Percentiles rank a stretch among this genome's conserved stretches.
phyloP scores from a whole-genome alignment of 2,113 vertebrate species.

The Ammospiza caudacuta region DNA sequence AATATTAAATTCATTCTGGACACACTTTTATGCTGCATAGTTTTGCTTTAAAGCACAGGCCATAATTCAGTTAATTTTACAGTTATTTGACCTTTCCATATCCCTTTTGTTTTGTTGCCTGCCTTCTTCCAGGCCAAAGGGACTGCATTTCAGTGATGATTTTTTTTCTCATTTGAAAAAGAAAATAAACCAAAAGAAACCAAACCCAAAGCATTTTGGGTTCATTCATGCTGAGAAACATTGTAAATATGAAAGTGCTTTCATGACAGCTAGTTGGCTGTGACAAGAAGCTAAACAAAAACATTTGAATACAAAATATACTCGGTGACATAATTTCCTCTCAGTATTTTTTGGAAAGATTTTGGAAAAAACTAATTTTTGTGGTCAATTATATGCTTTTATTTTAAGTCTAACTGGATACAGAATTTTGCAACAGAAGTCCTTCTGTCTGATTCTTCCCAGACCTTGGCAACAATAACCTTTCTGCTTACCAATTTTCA shows the following conservation, averaged over 20 bases:
- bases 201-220: background rate
- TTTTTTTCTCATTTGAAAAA: slow-evolving; percentile 4
- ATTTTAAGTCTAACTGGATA: slow-evolving; percentile 63
- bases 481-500: slow-evolving; percentile 56
- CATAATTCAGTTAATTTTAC: background rate
- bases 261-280: slow-evolving; percentile 50
- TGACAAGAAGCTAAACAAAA: slow-evolving; percentile 58
- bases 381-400: slow-evolving; percentile 64
- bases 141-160: background rate
- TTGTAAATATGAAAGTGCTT: slow-evolving; percentile 21
- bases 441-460: slow-evolving; percentile 71
- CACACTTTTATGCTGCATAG: background rate
- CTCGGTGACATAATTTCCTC: slow-evolving; percentile 62
- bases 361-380: slow-evolving; percentile 68
- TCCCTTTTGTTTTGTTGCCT: background rate
- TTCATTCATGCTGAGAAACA: slow-evolving; percentile 30
- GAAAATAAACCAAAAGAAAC: background rate
- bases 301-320: slow-evolving; percentile 55
- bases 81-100: background rate
- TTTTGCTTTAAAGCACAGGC: background rate
- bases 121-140: background rate
- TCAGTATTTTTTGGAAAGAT: slow-evolving; percentile 63
- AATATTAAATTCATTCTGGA: background rate
- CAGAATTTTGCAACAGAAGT: slow-evolving; percentile 62
- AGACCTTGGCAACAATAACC: slow-evolving; percentile 45